These are phyloP conservation scores for Drepanosiphum platanoidis DNA, from an alignment of 2,888 invertebrate genomes.

Conservation along the genomic window DNA sequence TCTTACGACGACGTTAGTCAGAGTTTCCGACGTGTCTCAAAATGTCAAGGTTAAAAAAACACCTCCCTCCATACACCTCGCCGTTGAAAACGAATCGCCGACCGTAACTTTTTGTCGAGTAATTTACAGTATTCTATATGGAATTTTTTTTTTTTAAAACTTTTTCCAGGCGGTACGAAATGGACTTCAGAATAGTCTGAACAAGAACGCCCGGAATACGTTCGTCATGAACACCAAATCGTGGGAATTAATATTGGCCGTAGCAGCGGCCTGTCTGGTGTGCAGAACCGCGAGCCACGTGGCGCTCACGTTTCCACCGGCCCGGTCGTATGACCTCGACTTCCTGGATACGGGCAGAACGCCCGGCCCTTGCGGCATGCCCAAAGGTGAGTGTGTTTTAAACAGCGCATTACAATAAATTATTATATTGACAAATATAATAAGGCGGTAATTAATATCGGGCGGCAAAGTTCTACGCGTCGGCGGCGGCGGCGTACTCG, in stretches of 20 bases:
- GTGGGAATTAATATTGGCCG: slow-evolving; percentile 32
- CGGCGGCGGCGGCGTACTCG: background rate
- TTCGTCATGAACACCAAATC: slow-evolving; percentile 44
- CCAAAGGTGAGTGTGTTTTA: slow-evolving; percentile 79
- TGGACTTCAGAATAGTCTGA: slow-evolving; percentile 39
- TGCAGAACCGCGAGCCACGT: slow-evolving; percentile 73
- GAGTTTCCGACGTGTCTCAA: too few relatives aligned
- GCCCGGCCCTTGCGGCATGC: slow-evolving; percentile 93
- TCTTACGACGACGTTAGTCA: too few relatives aligned
- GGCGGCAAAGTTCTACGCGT: background rate
- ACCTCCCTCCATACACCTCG: too few relatives aligned
- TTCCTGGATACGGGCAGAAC: slow-evolving; percentile 92
- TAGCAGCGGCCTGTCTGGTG: slow-evolving; percentile 47
- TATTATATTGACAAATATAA: background rate
- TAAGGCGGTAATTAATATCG: slow-evolving; percentile 6
- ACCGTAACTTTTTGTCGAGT: too few relatives aligned
- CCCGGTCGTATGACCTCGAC: slow-evolving; percentile 87
- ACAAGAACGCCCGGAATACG: background rate
- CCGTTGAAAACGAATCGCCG: too few relatives aligned
- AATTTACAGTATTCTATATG: too few relatives aligned
- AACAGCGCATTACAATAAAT: background rate
- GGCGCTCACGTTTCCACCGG: slow-evolving; percentile 88
- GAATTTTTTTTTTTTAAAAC: too few relatives aligned
- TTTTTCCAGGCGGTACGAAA: slow-evolving; percentile 36
- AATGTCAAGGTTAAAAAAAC: too few relatives aligned